These are phyloP conservation scores for Calameuta filiformis DNA, from an alignment of 2,888 invertebrate genomes.

Conservation along the genomic window DNA sequence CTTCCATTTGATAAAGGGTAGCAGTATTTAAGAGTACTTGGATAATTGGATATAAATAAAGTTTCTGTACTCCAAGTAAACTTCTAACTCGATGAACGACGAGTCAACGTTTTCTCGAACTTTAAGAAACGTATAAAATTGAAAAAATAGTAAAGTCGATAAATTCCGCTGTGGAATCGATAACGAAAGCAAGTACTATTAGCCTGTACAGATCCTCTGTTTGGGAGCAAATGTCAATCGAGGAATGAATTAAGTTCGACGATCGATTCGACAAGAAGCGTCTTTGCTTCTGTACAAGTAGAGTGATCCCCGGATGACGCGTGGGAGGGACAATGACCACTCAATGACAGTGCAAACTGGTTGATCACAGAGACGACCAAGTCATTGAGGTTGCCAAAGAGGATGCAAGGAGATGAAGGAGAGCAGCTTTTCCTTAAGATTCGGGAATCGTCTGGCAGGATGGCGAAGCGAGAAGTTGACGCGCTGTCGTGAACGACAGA, in stretches of 20 bases:
- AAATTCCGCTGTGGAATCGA: not conserved
- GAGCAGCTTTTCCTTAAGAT: not conserved
- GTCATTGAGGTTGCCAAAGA: conserved; percentile 9
- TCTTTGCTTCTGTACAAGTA: not conserved
- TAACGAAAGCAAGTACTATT: not conserved
- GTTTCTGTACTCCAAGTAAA: not conserved
- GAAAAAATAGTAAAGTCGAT: not conserved
- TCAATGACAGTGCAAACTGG: conserved; percentile 30
- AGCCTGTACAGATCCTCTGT: not conserved
- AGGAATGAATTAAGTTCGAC: not conserved
- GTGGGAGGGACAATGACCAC: conserved; percentile 33
- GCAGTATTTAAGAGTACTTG: not conserved
- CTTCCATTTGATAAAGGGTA: not conserved
- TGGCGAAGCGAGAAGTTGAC: not conserved
- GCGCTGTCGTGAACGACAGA: not conserved
- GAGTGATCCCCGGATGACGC: conserved; percentile 15
- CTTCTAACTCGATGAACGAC: not conserved
- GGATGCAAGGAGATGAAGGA: conserved; percentile 14
- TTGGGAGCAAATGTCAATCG: not conserved
- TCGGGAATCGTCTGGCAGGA: not conserved
- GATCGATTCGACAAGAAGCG: not conserved
- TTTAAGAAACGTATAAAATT: not conserved
- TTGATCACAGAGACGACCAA: not conserved
- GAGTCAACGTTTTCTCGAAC: not conserved
- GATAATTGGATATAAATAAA: not conserved